Evolutionary conservation across 2,113 vertebrate genomes (phyloP).

Genomic region (Argyrosomus japonicus): DNA sequence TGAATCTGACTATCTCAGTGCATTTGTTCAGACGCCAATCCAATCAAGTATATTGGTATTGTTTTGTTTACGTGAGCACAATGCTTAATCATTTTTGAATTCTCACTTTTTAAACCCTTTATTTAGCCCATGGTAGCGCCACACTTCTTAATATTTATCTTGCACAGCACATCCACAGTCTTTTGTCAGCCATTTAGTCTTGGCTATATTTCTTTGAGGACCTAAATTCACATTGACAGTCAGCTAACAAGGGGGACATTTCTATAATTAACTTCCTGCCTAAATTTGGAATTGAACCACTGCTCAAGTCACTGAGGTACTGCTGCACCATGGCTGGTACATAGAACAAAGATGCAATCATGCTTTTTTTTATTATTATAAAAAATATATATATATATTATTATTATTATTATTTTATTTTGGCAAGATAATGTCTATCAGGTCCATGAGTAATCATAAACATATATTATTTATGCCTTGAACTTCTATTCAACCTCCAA

Average conservation of each 20-base stretch:
- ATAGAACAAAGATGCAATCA: background rate
- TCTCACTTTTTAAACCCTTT: constrained; percentile 8
- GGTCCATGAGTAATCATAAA: constrained; percentile 41
- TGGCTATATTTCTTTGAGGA: background rate
- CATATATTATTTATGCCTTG: constrained; percentile 51
- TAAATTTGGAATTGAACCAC: background rate
- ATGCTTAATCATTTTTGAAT: background rate
- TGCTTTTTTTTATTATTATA: background rate
- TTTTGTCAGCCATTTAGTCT: constrained; percentile 18
- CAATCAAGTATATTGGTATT: constrained; percentile 23
- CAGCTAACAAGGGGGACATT: background rate
- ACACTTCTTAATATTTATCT: constrained; percentile 28
- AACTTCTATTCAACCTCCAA: constrained; percentile 67
- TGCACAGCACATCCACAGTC: constrained; percentile 16
- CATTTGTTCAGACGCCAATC: constrained; percentile 12
- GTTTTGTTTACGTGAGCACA: constrained; percentile 6
- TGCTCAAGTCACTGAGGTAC: background rate
- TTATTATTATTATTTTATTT: no score
- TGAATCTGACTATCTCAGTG: constrained; percentile 10
- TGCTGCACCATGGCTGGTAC: background rate
- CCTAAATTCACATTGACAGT: constrained; percentile 13
- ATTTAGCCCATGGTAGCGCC: background rate
- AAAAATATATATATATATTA: no score
- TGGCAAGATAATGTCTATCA: constrained; percentile 5
- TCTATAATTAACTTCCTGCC: background rate